A percentile compares a stretch with the other conserved stretches of the same genome.
Conservation (phyloP, 2,888 invertebrate species). For the Heliconius aoede region DNA sequence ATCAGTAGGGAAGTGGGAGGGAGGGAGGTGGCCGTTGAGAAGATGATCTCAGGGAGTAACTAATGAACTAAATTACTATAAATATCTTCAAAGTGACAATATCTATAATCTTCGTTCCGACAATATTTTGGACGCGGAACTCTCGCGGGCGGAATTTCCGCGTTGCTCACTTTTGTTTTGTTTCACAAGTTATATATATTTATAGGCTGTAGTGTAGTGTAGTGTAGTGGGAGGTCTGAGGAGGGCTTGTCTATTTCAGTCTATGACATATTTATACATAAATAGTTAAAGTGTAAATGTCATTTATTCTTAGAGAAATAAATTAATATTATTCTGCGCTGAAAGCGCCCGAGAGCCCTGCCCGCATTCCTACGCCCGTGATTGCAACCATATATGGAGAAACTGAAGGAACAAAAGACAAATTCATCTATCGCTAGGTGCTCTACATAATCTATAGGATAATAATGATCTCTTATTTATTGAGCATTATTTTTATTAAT, state of each 20-base stretch:
- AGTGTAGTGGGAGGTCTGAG: constrained; percentile 26
- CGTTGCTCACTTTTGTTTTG: constrained; percentile 6
- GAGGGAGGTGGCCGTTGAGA: no score
- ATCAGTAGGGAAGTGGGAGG: no score
- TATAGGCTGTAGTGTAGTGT: no score
- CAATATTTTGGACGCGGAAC: constrained; percentile 28
- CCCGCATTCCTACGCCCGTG: no score
- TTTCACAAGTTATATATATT: background rate
- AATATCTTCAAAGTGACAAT: background rate
- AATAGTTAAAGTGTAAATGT: no score
- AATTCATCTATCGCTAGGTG: background rate
- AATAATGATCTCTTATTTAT: background rate
- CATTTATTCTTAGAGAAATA: no score
- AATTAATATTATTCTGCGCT: no score
- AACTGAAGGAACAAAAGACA: no score
- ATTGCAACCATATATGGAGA: background rate
- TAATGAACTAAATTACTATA: background rate
- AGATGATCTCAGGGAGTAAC: no score
- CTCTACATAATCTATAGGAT: background rate
- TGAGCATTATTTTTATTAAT: background rate
- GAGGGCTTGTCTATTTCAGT: no score
- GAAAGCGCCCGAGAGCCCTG: no score
- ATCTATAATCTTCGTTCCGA: constrained; percentile 26
- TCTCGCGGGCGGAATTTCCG: constrained; percentile 10
- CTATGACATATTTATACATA: no score